Percentiles rank a stretch among this genome's conserved stretches.
Conservation (phyloP, 2,797 vertebrate genomes). For the Crocodylus rhombifer region DNA sequence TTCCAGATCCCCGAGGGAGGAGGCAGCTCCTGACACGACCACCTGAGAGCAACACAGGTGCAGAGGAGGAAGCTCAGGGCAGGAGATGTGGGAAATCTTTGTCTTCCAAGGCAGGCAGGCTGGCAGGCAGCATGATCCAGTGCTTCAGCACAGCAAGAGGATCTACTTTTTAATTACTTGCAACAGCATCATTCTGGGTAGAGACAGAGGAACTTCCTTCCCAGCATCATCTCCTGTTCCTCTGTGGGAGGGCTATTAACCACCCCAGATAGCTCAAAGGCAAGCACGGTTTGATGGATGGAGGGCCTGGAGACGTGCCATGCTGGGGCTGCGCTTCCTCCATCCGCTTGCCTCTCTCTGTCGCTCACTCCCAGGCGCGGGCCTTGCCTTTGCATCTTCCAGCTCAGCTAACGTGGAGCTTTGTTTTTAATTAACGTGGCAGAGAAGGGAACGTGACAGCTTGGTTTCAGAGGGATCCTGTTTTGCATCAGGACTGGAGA, state of each 20-base stretch:
- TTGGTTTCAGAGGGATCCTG: not conserved
- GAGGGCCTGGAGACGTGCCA: accelerated
- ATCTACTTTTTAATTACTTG: not conserved
- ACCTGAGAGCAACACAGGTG: not conserved
- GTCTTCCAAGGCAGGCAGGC: not conserved
- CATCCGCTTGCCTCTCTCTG: too few relatives aligned
- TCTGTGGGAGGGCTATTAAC: accelerated
- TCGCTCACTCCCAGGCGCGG: not conserved
- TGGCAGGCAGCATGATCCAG: not conserved
- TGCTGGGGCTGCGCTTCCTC: too few relatives aligned
- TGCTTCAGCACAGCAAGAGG: not conserved
- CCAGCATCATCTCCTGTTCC: not conserved
- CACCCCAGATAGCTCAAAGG: not conserved
- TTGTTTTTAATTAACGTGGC: not conserved
- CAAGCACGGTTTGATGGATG: not conserved
- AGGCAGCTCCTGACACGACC: too few relatives aligned
- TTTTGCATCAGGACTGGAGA: not conserved
- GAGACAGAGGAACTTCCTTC: not conserved
- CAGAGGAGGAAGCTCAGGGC: too few relatives aligned
- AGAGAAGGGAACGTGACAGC: not conserved
- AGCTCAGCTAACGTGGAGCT: not conserved
- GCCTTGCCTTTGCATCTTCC: not conserved
- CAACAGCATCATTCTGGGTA: not conserved
- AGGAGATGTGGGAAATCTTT: not conserved
- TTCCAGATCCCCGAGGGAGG: not conserved